Base-by-base conservation (phyloP, 2,797 vertebrate species). In the Clamator glandarius region DNA sequence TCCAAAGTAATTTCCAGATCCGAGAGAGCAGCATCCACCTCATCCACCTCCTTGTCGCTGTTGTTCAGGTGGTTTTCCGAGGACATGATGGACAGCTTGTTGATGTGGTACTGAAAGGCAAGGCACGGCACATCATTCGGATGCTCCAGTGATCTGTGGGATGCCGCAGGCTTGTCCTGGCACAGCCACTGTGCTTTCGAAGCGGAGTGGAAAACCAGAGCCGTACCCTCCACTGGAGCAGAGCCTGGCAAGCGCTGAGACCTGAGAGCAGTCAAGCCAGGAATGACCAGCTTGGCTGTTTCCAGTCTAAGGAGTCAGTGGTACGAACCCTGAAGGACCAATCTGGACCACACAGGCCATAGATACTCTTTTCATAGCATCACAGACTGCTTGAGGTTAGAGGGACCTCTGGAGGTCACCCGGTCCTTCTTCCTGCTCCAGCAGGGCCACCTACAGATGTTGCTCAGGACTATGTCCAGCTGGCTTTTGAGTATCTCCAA, bases 41-140 rank as follows among this genome's bases (percentile, higher is more conserved):
- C 99, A 61, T 99, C 99, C 78, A 99, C 99, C 78, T 99, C 99
- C 98, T 99, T 99, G 98, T 99, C 99, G 10, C 99, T 99, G 98
- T 99, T 99, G 97, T 99, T 99, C 98, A 99, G 98, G 97, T 99
- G 99, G 97, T 99, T 99, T 96, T 99, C 99, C 46, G 99, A 99
- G 14, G 99, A 99, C 99, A 99, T 99, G 98, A 99, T 99, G 17
- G 99, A 99, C 95, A 99, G 98, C 96, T 99, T 99, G 97, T 99
- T 99, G 98, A 99, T 99, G 97, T 99, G 99, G 97, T 99, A 99
- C 99, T 99, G 98, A 44, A 98, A 97, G 28, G 76, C 73, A 94
- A 97, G 70, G 89, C 69, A 44, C 50, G 75, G 52, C 23, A 2
- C 51, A 41, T 90, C 74, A 17, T 12, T 0, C 3, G 73, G 61